A percentile compares a stretch with the other conserved stretches of the same genome.
phyloP scores from a whole-genome alignment of 2,797 vertebrate genomes.

The Holocentrus rufus region DNA sequence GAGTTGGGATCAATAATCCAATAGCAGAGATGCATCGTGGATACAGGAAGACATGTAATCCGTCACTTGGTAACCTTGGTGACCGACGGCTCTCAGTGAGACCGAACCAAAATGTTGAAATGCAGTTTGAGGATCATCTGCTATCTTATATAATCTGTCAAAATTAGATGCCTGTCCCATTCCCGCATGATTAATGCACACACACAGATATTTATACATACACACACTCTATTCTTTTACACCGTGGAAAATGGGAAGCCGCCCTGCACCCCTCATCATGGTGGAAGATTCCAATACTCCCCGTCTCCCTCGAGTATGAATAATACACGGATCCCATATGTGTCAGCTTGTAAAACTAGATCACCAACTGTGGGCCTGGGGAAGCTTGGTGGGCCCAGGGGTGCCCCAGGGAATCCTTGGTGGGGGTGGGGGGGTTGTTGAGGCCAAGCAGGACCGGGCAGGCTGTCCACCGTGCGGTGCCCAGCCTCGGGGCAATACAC shows the following conservation, averaged over 20 bases:
- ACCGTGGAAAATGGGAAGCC: conserved; percentile 21
- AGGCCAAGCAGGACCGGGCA: conserved; percentile 46
- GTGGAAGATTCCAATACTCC: conserved; percentile 50
- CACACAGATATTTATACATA: conserved; percentile 17
- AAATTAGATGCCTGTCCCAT: conserved; percentile 31
- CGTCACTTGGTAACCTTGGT: not conserved
- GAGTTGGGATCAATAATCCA: too few species aligned
- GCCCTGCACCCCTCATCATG: conserved; percentile 16
- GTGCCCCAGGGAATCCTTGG: conserved; percentile 49
- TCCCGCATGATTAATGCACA: conserved; percentile 33
- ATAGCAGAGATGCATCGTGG: not conserved
- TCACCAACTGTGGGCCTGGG: conserved; percentile 80
- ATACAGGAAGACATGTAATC: not conserved
- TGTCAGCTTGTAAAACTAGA: conserved; percentile 77
- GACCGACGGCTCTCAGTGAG: not conserved
- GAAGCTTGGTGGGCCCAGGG: conserved; percentile 62
- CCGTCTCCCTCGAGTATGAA: conserved; percentile 66
- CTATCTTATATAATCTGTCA: conserved; percentile 42
- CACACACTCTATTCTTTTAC: conserved; percentile 5
- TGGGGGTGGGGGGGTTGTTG: conserved; percentile 5
- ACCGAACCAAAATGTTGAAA: too few species aligned
- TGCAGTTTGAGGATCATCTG: conserved; percentile 27
- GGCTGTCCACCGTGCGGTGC: conserved; percentile 35
- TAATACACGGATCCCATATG: conserved; percentile 79
- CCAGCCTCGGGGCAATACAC: conserved; percentile 36